Evolutionary conservation across 2,113 vertebrate genomes (phyloP), one percentile per base, ranked within the genome.

Genomic region (Colaptes auratus): DNA sequence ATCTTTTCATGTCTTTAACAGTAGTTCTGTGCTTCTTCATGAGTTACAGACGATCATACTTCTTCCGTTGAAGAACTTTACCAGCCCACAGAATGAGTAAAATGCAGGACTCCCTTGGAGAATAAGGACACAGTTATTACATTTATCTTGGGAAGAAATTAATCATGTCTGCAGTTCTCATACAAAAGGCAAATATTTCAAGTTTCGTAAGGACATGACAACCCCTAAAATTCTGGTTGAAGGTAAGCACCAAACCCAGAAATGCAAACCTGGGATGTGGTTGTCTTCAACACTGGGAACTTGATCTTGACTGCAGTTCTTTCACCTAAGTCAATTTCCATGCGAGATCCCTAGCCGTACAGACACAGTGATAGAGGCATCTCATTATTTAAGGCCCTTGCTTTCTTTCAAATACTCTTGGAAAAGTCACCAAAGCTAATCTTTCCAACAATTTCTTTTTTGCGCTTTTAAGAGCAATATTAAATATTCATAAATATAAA

Each of bases 401-500:
- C 92, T 97, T 90, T 66, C 90, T 93, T 93, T 72, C 87, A 63
- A 76, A 82, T 31, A 55, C 46, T 58, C 75, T 71, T 87, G 59
- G 66, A 76, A 50, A 50, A 52, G 50, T 52, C 74, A 63, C 14
- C 53, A 64, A 76, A 91, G 31, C 44, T 84, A 66, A 65, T 55
- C 24, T 86, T 84, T 80, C 71, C 65, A 27, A 70, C 31, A 65
- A 53, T 23, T 44, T 82, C 78, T 96, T 97, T 97, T 97, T 97
- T 97, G 94, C 97, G 67, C 95, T 97, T 94, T 73, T 93, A 92
- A 94, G 93, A 96, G 89, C 88, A 87, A 59, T 88, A 95, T 94
- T 95, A 97, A 96, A 92, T 88, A 96, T 96, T 83, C 46, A 23
- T 77, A 92, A 78, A 94, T 96, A 86, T 89, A 94, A 97, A 97